Evolutionary conservation across 2,797 vertebrate genomes (phyloP), one percentile per base, ranked within the genome.

Genomic region (Leucoraja ocellata): DNA sequence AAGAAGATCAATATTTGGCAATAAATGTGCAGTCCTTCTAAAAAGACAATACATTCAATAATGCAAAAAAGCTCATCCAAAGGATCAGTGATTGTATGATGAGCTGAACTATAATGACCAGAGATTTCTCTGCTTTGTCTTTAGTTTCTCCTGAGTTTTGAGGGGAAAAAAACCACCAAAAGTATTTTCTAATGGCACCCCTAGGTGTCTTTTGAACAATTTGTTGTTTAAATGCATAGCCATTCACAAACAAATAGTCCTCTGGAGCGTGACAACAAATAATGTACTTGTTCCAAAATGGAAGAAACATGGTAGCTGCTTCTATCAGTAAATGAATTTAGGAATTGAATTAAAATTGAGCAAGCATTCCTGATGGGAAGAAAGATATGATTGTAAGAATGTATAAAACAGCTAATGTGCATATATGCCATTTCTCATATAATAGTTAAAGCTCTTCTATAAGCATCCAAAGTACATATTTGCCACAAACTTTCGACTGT

Each of bases 1-100:
- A 25, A 58, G 46, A 92, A 92, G 90, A 92, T 92, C 39, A 46
- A 92, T 92, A 54, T 76, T 76, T 54, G 10, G 36, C 74, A 54
- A 46, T 92, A 58, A 92, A 54, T 11, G 25, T 14, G 1, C 23
- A 54, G 68, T 36, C 71, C 23, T 92, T 92, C 18, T 74, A 54
- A 91, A 39, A 54, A 76, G 39, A 5, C 8, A 39, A 91, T 32
- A 73, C 8, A 61, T 84, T 83, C 54, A 84, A 61, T 58, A 10
- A 16, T 36, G 7, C 36, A n/a, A 88, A 36, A 88, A 16, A 36
- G 84, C 8, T 88, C 6, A 13, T 36, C n/a, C 77, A 78, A 36
- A 32, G 76, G 28, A 13, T 32, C 61, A 9, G 14, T 88, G 61
- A 6, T 1, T 88, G 32, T 36, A 68, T 36, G 1, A 88, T 16